phyloP scores from a whole-genome alignment of 1,140 invertebrate genomes.

The Colletes latitarsis region DNA sequence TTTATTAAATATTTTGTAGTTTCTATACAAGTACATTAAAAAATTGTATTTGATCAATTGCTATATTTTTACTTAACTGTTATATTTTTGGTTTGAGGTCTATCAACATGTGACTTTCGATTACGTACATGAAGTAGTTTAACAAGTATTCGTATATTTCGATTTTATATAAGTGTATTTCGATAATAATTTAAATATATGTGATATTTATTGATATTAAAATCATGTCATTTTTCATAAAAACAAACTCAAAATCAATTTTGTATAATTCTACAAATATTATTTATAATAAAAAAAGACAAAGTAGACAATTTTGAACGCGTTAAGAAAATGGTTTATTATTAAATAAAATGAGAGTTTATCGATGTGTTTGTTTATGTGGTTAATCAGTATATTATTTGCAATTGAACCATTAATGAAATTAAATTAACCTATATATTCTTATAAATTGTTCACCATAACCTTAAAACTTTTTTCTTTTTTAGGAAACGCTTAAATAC shows the following conservation, averaged over 20 bases:
- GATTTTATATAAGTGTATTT: background rate
- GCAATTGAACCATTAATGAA: conserved; percentile 6
- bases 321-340: background rate
- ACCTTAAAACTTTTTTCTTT: conserved; percentile 21
- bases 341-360: background rate
- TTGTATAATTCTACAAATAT: background rate
- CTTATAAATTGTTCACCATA: background rate
- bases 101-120: background rate
- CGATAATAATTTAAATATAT: background rate
- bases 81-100: background rate
- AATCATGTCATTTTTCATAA: background rate
- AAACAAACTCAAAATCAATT: background rate
- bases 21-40: background rate
- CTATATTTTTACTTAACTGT: background rate
- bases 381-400: background rate
- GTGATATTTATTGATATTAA: background rate
- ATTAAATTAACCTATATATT: conserved; percentile 17
- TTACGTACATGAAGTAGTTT: conserved; percentile 2
- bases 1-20: conserved; percentile 1
- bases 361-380: background rate
- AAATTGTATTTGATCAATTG: conserved; percentile 5
- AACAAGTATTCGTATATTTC: background rate
- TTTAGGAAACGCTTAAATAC: background rate
- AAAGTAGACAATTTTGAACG: background rate
- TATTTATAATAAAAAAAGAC: background rate